Percentiles rank a stretch among this genome's conserved stretches.
phyloP scores from a whole-genome alignment of 2,113 vertebrate genomes.

The Electrona antarctica region DNA sequence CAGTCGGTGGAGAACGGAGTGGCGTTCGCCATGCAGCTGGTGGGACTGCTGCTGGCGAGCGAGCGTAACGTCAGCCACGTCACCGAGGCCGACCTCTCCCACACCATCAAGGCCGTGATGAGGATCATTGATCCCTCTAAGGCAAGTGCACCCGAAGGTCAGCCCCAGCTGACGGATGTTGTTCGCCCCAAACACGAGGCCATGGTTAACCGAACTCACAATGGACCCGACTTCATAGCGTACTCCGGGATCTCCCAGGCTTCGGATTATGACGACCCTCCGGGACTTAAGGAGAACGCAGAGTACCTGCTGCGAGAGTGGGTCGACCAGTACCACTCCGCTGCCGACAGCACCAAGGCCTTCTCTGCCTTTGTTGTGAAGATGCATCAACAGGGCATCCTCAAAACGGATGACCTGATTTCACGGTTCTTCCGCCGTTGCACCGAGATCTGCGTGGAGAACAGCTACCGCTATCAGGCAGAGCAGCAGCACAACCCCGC shows the following conservation, averaged over 20 bases:
- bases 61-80: slow-evolving; percentile 95
- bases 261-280: slow-evolving; percentile 97
- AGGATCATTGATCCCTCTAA: slow-evolving; percentile 98
- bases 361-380: slow-evolving; percentile 95
- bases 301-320: slow-evolving; percentile 97
- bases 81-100: slow-evolving; percentile 96
- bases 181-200: slow-evolving; percentile 98
- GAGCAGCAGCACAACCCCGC: slow-evolving; percentile 98
- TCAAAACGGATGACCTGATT: slow-evolving; percentile 98
- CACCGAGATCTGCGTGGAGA: slow-evolving; percentile 99
- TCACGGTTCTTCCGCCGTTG: slow-evolving; percentile 97
- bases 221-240: slow-evolving; percentile 99
- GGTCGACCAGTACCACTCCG: slow-evolving; percentile 99
- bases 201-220: slow-evolving; percentile 98
- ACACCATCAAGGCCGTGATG: slow-evolving; percentile 98
- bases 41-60: slow-evolving; percentile 95
- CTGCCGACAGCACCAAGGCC: slow-evolving; percentile 98
- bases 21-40: slow-evolving; percentile 97
- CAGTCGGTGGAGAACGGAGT: slow-evolving; percentile 99
- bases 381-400: slow-evolving; percentile 99
- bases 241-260: slow-evolving; percentile 99
- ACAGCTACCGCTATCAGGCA: slow-evolving; percentile 95
- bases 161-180: slow-evolving; percentile 98
- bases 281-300: slow-evolving; percentile 96
- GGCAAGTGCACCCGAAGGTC: slow-evolving; percentile 96